These are phyloP conservation scores for Lasioglossum oenotherae DNA, from an alignment of 2,888 invertebrate genomes.

Conservation along the genomic window DNA sequence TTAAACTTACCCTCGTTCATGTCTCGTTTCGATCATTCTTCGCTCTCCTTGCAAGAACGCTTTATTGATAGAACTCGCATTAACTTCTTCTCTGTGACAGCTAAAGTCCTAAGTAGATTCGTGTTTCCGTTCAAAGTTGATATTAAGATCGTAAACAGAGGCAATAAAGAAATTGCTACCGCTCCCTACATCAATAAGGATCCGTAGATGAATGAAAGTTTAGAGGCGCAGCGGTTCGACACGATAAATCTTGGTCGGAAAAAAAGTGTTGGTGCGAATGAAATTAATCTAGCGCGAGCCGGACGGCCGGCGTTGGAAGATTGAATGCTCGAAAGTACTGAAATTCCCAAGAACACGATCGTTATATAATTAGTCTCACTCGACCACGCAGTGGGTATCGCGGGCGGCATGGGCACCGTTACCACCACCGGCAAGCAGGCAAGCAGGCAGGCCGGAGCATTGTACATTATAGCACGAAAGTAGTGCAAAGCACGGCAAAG, in stretches of 20 bases:
- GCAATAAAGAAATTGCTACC: not conserved
- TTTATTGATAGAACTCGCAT: not conserved
- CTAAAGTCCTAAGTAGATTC: not conserved
- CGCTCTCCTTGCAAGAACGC: not conserved
- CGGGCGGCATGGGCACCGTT: constrained; percentile 62
- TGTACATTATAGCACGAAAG: constrained; percentile 81
- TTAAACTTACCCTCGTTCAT: not conserved
- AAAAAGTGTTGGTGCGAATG: constrained; percentile 44
- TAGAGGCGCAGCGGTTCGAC: not conserved
- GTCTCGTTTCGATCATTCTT: not conserved
- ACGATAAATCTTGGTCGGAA: constrained; percentile 22
- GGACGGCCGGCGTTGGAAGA: constrained; percentile 52
- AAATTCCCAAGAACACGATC: constrained; percentile 70
- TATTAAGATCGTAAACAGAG: not conserved
- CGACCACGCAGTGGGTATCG: constrained; percentile 76
- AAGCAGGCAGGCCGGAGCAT: constrained; percentile 50
- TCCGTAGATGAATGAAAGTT: not conserved
- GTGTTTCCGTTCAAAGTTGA: not conserved
- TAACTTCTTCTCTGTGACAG: not conserved
- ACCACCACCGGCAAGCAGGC: constrained; percentile 20
- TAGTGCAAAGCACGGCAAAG: constrained; percentile 83
- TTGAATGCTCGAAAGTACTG: constrained; percentile 58
- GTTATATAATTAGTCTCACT: constrained; percentile 82
- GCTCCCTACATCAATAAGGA: not conserved
- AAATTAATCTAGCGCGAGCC: constrained; percentile 54